phyloP scores from a whole-genome alignment of 1,140 invertebrate genomes.

The Pentalonia nigronervosa region DNA sequence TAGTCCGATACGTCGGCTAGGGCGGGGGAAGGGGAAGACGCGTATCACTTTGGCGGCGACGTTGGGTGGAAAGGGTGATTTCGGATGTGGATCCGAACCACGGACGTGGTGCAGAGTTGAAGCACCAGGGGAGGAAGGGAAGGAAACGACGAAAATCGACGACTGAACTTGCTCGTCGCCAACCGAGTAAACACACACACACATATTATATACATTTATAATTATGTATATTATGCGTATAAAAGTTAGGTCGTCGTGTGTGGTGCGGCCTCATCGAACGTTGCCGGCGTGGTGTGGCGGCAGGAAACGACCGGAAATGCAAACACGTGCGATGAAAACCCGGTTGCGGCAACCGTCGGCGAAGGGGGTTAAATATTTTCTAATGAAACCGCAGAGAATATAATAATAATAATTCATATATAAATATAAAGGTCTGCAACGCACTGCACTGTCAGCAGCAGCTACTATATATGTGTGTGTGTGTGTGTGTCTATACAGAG shows the following conservation, averaged over 20 bases:
- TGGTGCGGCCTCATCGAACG: not conserved
- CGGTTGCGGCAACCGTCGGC: not conserved
- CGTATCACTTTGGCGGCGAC: not conserved
- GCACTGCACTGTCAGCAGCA: not conserved
- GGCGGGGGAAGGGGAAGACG: not conserved
- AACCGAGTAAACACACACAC: not conserved
- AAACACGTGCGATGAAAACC: not conserved
- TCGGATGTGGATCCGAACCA: not conserved
- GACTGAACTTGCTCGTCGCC: not conserved
- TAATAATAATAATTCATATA: constrained; percentile 6
- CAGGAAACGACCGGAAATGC: not conserved
- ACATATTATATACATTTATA: not conserved
- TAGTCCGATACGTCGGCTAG: not conserved
- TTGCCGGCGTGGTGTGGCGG: not conserved
- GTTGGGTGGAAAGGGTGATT: not conserved
- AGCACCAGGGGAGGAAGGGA: too few species aligned
- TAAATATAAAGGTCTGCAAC: not conserved
- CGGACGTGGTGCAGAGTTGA: too few species aligned
- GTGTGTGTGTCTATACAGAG: not conserved
- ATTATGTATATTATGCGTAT: not conserved
- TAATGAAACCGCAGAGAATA: constrained; percentile 17
- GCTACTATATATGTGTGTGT: not conserved
- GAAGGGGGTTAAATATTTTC: constrained; percentile 4
- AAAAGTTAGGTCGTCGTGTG: not conserved
- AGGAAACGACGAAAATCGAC: not conserved